Conservation (phyloP, 2,113 vertebrate species). For the Pluvianellus socialis region DNA sequence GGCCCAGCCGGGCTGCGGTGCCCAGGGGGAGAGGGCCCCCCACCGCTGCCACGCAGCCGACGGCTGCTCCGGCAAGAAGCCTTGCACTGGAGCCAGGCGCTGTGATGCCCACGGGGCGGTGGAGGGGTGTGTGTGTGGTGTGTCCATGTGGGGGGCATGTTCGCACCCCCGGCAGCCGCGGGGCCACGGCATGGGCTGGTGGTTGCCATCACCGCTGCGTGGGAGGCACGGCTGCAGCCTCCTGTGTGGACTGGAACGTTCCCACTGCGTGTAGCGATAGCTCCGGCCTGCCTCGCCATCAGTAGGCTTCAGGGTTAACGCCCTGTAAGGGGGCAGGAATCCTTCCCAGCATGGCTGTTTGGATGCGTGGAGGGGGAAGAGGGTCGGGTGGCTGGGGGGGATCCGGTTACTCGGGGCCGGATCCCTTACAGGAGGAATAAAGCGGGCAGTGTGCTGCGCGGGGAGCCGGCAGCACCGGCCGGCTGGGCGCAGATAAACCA, state of each 20-base stretch:
- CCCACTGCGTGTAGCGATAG: accelerated
- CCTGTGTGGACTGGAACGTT: accelerated
- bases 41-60: accelerated
- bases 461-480: background rate
- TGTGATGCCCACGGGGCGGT: accelerated
- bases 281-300: background rate
- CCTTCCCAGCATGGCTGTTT: background rate
- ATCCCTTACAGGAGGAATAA: constrained; percentile 54
- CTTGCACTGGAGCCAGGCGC: background rate
- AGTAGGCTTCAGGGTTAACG: constrained; percentile 3
- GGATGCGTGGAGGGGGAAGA: background rate
- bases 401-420: constrained; percentile 21
- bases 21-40: background rate
- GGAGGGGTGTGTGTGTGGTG: accelerated
- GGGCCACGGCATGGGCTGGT: accelerated
- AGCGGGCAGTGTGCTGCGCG: constrained; percentile 7
- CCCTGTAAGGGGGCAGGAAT: background rate
- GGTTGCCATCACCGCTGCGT: background rate
- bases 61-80: background rate
- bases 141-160: background rate
- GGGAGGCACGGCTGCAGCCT: background rate
- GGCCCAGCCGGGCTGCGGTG: background rate
- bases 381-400: background rate
- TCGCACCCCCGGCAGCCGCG: accelerated
- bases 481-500: background rate